These are phyloP conservation scores for Cariama cristata DNA, from an alignment of 2,113 vertebrate genomes.

Conservation along the genomic window DNA sequence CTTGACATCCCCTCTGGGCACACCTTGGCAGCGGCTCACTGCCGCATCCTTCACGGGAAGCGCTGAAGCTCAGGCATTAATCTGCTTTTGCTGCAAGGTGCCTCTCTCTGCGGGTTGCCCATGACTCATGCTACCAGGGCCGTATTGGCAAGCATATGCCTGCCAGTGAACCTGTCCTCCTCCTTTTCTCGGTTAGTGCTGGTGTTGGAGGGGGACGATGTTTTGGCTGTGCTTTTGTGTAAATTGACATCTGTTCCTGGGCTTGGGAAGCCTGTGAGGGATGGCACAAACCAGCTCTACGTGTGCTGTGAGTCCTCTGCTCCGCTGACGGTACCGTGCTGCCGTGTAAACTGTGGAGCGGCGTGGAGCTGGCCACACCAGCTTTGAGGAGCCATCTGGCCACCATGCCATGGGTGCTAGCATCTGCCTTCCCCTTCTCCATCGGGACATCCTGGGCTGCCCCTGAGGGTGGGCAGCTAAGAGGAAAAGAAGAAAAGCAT, in stretches of 20 bases:
- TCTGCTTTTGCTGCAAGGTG: neutral
- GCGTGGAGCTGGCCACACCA: neutral
- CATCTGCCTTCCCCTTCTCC: neutral
- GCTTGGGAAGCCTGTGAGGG: too few species aligned
- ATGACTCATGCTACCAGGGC: too few species aligned
- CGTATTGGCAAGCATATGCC: rapidly evolving
- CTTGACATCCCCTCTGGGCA: neutral
- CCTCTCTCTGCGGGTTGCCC: too few species aligned
- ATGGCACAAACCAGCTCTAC: too few species aligned
- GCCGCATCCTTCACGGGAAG: too few species aligned
- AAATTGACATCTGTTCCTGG: neutral
- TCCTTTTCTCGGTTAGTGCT: neutral
- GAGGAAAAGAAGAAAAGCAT: neutral
- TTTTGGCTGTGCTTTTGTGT: neutral
- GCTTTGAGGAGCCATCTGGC: neutral
- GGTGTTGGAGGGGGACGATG: neutral
- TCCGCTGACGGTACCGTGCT: rapidly evolving
- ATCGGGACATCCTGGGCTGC: rapidly evolving
- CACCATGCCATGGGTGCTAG: rapidly evolving
- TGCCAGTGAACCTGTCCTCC: too few species aligned
- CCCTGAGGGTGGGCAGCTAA: neutral
- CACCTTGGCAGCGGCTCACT: rapidly evolving
- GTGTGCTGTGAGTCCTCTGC: neutral
- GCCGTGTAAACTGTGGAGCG: rapidly evolving
- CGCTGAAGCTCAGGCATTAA: too few species aligned